A percentile compares a stretch with the other conserved stretches of the same genome.
Evolutionary conservation across 1,140 invertebrate species (phyloP).

Genomic region (Caenorhabditis remanei): DNA sequence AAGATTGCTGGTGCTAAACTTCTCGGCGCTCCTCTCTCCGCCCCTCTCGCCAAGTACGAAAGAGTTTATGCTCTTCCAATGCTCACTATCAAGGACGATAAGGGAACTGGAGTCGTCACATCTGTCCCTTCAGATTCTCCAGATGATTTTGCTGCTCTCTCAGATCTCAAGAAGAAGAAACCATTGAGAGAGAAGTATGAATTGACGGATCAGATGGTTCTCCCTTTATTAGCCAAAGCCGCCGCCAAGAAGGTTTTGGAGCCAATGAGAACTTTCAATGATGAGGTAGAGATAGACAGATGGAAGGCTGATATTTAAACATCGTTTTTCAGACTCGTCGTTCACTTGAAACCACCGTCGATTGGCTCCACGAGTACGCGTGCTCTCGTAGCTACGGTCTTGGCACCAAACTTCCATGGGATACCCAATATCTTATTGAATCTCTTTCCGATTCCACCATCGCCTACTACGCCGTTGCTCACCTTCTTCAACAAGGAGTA

Average conservation of each 20-base stretch:
- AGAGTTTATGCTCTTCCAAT: slow-evolving; percentile 94
- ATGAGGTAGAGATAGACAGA: slow-evolving; percentile 81
- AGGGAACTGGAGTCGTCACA: slow-evolving; percentile 94
- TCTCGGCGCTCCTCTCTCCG: slow-evolving; percentile 86
- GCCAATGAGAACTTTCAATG: slow-evolving; percentile 89
- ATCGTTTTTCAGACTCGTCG: slow-evolving; percentile 82
- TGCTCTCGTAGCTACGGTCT: slow-evolving; percentile 97
- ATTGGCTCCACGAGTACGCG: slow-evolving; percentile 98
- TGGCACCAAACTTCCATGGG: slow-evolving; percentile 96
- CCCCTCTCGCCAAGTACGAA: slow-evolving; percentile 87
- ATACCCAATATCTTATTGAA: slow-evolving; percentile 95
- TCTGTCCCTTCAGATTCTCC: slow-evolving; percentile 98
- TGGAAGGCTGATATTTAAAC: too few species aligned
- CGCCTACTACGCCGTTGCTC: slow-evolving; percentile 95
- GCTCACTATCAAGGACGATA: slow-evolving; percentile 97
- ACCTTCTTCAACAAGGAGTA: slow-evolving; percentile 86
- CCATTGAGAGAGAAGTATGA: slow-evolving; percentile 92
- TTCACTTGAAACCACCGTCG: slow-evolving; percentile 90
- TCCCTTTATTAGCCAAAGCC: slow-evolving; percentile 85
- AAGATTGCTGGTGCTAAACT: slow-evolving; percentile 79
- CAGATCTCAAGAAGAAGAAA: slow-evolving; percentile 94
- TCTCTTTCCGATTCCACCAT: slow-evolving; percentile 99
- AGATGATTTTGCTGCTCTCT: slow-evolving; percentile 95
- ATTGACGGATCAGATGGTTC: slow-evolving; percentile 91
- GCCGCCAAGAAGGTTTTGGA: slow-evolving; percentile 84